Evolutionary conservation across 2,797 vertebrate genomes (phyloP).

Genomic region (Galago senegalensis): DNA sequence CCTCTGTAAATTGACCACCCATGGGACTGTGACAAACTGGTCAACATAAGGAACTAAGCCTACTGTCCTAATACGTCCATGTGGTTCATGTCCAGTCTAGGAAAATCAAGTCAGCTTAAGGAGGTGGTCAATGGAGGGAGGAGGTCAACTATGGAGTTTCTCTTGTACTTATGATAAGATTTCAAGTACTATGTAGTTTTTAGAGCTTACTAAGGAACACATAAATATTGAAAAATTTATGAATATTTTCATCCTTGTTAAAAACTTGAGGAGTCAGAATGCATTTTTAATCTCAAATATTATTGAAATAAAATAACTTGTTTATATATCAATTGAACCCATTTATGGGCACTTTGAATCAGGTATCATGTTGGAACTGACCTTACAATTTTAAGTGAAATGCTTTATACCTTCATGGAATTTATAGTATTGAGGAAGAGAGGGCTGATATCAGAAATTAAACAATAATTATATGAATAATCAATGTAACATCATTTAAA

Average conservation of each 20-base stretch:
- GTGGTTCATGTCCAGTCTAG: no score
- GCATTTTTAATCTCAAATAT: not conserved
- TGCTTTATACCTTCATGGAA: not conserved
- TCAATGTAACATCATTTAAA: not conserved
- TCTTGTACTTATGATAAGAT: not conserved
- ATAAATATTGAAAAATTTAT: conserved; percentile 4
- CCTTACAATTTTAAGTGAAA: not conserved
- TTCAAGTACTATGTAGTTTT: not conserved
- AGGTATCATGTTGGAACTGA: not conserved
- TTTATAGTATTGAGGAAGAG: not conserved
- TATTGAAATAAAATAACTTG: not conserved
- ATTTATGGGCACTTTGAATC: not conserved
- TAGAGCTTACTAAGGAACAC: not conserved
- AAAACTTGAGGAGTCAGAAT: not conserved
- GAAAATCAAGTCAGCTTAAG: no score
- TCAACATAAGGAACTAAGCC: no score
- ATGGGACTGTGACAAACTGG: no score
- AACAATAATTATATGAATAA: not conserved
- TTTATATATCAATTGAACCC: not conserved
- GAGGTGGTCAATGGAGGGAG: no score
- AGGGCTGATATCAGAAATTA: not conserved
- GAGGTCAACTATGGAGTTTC: no score
- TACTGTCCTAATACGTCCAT: no score
- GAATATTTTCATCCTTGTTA: not conserved
- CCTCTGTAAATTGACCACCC: no score